Percentiles rank a stretch among this genome's conserved stretches.
phyloP scores from a whole-genome alignment of 2,797 vertebrate species.

The Hydrocynus forskahlii region DNA sequence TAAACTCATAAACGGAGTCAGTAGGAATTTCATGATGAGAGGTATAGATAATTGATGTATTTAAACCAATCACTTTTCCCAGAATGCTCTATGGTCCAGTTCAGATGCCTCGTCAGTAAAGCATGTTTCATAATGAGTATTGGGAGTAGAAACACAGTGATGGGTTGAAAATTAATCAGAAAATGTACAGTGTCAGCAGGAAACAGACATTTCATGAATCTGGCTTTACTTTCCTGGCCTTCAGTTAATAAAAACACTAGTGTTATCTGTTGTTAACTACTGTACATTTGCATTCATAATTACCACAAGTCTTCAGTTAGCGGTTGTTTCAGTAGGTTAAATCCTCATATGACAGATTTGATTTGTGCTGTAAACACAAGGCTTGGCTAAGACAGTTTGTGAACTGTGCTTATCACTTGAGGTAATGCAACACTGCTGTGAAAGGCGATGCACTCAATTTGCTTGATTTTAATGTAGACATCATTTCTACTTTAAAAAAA shows the following conservation, averaged over 20 bases:
- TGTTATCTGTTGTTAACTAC: not conserved
- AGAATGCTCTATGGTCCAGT: slow-evolving; percentile 4
- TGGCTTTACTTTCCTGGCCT: not conserved
- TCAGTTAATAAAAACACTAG: slow-evolving; percentile 1
- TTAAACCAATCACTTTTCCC: not conserved
- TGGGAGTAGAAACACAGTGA: not conserved
- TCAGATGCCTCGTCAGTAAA: not conserved
- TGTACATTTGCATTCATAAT: not conserved
- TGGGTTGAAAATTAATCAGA: slow-evolving; percentile 14
- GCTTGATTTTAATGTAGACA: not conserved
- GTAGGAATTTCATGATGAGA: slow-evolving; percentile 1
- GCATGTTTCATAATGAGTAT: slow-evolving; percentile 35
- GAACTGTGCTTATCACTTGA: slow-evolving; percentile 25
- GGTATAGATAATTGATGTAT: not conserved
- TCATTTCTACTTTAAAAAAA: not conserved
- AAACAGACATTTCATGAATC: not conserved
- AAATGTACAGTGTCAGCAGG: not conserved
- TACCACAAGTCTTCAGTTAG: not conserved
- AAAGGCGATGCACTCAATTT: not conserved
- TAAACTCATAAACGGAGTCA: not conserved
- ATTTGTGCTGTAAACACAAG: slow-evolving; percentile 32
- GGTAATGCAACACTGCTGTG: not conserved
- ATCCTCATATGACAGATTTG: slow-evolving; percentile 37
- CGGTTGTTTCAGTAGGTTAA: slow-evolving; percentile 11
- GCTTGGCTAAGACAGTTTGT: slow-evolving; percentile 34